Evolutionary conservation across 2,888 invertebrate genomes (phyloP).

Genomic region (Euproctis similis): DNA sequence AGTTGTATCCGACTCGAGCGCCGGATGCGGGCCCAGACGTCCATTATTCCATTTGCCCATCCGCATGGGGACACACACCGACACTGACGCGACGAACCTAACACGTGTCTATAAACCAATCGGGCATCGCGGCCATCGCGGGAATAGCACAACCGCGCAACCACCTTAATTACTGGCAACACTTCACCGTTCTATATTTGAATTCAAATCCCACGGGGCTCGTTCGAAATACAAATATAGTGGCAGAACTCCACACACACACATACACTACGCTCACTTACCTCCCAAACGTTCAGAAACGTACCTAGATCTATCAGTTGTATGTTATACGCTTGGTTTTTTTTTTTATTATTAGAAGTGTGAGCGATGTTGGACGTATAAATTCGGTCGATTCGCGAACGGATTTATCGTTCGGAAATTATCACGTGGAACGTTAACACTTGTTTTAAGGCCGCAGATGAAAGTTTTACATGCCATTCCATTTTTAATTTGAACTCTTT

Average conservation of each 20-base stretch:
- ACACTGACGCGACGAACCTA: constrained; percentile 32
- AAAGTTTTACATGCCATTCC: constrained; percentile 63
- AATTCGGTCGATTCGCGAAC: constrained; percentile 61
- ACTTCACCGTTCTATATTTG: constrained; percentile 49
- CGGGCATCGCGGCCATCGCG: constrained; percentile 29
- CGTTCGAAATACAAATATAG: constrained; percentile 41
- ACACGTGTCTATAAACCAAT: constrained; percentile 67
- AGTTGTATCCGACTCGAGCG: constrained; percentile 70
- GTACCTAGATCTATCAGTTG: constrained; percentile 29
- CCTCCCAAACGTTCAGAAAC: constrained; percentile 36
- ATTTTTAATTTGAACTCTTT: constrained; percentile 58
- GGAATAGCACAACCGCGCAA: constrained; percentile 27
- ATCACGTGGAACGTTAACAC: constrained; percentile 53
- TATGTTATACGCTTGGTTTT: constrained; percentile 41
- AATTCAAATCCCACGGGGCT: constrained; percentile 45
- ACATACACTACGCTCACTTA: too few relatives aligned
- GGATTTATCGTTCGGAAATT: constrained; percentile 61
- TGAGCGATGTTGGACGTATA: constrained; percentile 52
- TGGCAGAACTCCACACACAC: constrained; percentile 23
- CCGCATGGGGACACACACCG: constrained; percentile 64
- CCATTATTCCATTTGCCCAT: constrained; percentile 75
- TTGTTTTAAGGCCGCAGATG: constrained; percentile 60
- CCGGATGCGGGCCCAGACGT: constrained; percentile 75
- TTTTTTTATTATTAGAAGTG: constrained; percentile 54
- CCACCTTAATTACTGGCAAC: constrained; percentile 47